Base-by-base conservation (phyloP, 2,797 vertebrate species). In the Xenops minutus region DNA sequence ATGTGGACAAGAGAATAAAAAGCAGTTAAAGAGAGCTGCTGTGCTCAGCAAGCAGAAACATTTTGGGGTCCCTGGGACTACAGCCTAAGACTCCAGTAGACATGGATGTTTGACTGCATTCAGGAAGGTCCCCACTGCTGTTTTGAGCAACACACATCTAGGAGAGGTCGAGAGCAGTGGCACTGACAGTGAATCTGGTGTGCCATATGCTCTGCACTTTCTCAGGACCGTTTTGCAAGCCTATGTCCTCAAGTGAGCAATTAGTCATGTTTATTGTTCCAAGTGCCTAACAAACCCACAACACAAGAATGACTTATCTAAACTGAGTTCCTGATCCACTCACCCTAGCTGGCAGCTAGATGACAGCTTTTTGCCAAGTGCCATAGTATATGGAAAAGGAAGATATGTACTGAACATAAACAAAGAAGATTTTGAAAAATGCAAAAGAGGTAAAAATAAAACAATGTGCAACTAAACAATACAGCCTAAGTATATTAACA, bases 81-180 rank as follows among this genome's bases (percentile, higher is more conserved):
- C 16, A 62, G 1, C 18, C 10, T 36, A 12, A 13, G 43, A 56
- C 34, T 67, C 32, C 37, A 62, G 12, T 2, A 74, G 41, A 8
- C 9, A 43, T 44, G 5, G 0, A 0, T 3, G 14, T 22, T 16
- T 73, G 27, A 21, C 17, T 77, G 32, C 51, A 36, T 29, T 62
- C 29, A 39, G 41, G 41, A 67, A 74, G 32, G 26, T 63, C 27
- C 21, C 26, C 29, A 14, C 19, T 59, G 52, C 36, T 39, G 10
- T 58, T 80, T 39, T 32, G 34, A 72, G 51, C 34, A 81, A 43
- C 10, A 20, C 3, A 1, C 12, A 51, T 30, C 34, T 29, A 59
- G 48, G 29, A 92, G 36, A 77, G 15, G 14, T 66, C 4, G 1
- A 75, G 44, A 87, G 30, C 59, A 30, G 56, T 46, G 44, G 18